phyloP scores from a whole-genome alignment of 2,113 vertebrate genomes.

The Ptilonorhynchus violaceus region DNA sequence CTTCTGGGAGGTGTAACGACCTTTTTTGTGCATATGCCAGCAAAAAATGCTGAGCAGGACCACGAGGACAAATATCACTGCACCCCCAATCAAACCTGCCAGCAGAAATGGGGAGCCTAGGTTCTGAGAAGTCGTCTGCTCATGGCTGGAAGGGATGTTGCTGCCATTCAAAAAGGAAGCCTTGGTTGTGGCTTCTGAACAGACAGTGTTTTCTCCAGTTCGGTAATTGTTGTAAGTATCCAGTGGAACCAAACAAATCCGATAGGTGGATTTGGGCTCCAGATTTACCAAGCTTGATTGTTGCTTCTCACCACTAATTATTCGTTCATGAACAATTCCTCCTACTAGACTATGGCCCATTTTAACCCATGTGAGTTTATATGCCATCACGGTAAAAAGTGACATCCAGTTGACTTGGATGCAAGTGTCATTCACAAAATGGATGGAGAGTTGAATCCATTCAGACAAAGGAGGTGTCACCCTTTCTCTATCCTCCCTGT shows the following conservation, averaged over 20 bases:
- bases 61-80: constrained; percentile 88
- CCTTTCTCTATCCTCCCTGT: constrained; percentile 65
- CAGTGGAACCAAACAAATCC: constrained; percentile 92
- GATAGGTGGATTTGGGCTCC: constrained; percentile 89
- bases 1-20: constrained; percentile 89
- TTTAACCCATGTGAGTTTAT: constrained; percentile 97
- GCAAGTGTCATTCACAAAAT: constrained; percentile 87
- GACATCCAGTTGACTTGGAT: constrained; percentile 93
- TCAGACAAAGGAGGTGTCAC: constrained; percentile 83
- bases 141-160: constrained; percentile 83
- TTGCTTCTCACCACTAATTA: constrained; percentile 87
- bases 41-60: constrained; percentile 92
- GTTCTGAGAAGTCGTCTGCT: constrained; percentile 86
- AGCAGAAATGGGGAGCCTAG: constrained; percentile 89
- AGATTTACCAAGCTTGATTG: constrained; percentile 83
- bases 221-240: constrained; percentile 89
- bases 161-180: constrained; percentile 75
- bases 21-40: constrained; percentile 98
- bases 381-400: constrained; percentile 87
- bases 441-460: constrained; percentile 87
- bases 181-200: constrained; percentile 88
- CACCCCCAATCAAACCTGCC: constrained; percentile 92
- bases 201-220: constrained; percentile 89
- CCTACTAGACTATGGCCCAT: constrained; percentile 90
- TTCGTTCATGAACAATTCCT: constrained; percentile 88